phyloP scores from a whole-genome alignment of 2,113 vertebrate genomes.

The Uropsilus gracilis region DNA sequence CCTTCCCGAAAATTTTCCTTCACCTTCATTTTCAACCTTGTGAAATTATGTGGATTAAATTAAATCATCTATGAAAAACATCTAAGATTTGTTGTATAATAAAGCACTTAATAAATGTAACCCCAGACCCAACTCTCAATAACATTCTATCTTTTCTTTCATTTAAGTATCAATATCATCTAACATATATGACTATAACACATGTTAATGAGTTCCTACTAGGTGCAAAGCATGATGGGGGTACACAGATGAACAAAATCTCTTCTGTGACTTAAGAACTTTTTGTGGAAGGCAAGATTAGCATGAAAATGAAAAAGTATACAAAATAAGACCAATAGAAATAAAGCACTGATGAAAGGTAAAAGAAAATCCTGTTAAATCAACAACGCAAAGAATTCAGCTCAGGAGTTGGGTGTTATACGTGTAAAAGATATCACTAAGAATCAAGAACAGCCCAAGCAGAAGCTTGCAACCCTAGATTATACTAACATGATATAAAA shows the following conservation, averaged over 20 bases:
- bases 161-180: constrained; percentile 3
- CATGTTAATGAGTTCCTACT: background rate
- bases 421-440: background rate
- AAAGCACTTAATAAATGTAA: background rate
- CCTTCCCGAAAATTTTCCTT: constrained; percentile 1
- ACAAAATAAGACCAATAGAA: constrained; percentile 5
- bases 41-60: constrained; percentile 14
- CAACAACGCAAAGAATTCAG: background rate
- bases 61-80: background rate
- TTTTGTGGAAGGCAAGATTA: background rate
- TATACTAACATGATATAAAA: background rate
- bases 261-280: background rate
- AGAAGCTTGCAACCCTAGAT: background rate
- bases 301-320: background rate
- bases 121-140: background rate
- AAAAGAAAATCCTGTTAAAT: constrained; percentile 7
- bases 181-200: background rate
- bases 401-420: background rate
- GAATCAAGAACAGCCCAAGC: background rate
- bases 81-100: background rate
- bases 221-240: background rate
- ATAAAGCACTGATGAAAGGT: background rate
- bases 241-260: background rate
- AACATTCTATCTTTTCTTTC: background rate
- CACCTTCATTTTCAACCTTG: background rate